These are phyloP conservation scores for Helicoverpa armigera DNA, from an alignment of 1,140 invertebrate genomes.

Conservation along the genomic window DNA sequence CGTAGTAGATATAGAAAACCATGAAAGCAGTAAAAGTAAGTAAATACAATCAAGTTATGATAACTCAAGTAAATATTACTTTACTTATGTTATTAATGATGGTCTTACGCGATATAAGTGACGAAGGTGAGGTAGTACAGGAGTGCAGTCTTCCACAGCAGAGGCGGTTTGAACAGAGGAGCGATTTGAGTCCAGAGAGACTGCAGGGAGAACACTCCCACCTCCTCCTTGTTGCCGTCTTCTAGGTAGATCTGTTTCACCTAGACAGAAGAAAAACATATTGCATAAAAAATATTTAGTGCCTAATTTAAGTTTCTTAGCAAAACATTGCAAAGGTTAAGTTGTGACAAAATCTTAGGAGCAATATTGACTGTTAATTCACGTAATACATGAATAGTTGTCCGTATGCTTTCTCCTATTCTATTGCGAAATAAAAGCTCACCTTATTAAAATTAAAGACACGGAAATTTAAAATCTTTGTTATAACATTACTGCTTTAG, in stretches of 20 bases:
- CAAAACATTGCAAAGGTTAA: not conserved
- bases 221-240: slow-evolving; percentile 66
- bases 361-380: too few species aligned
- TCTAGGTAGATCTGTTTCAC: slow-evolving; percentile 68
- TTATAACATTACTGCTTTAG: too few species aligned
- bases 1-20: too few species aligned
- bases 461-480: too few species aligned
- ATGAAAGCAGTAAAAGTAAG: too few species aligned
- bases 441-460: too few species aligned
- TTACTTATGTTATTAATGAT: too few species aligned
- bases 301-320: not conserved
- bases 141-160: slow-evolving; percentile 69
- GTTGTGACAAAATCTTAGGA: not conserved
- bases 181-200: slow-evolving; percentile 74
- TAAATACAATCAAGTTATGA: too few species aligned
- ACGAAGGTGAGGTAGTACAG: slow-evolving; percentile 77
- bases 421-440: too few species aligned
- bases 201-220: slow-evolving; percentile 63
- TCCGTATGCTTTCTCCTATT: too few species aligned
- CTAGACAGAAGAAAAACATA: slow-evolving; percentile 57
- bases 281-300: not conserved
- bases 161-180: slow-evolving; percentile 72
- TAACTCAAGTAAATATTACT: too few species aligned
- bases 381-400: too few species aligned
- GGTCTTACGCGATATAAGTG: slow-evolving; percentile 75